These are phyloP conservation scores for Gambelia wislizenii DNA, from an alignment of 2,797 vertebrate species.

Conservation along the genomic window DNA sequence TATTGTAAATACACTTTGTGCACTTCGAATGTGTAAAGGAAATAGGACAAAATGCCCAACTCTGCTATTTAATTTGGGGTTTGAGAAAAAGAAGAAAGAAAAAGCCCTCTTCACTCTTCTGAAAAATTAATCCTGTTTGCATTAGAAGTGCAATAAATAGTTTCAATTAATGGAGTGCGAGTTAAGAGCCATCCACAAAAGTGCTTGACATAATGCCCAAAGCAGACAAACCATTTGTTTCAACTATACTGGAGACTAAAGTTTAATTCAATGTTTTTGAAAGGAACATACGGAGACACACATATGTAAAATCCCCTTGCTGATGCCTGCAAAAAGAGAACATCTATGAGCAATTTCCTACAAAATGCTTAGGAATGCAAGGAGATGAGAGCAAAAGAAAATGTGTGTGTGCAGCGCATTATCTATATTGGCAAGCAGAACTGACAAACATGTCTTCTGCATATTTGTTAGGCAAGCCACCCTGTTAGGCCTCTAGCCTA, in stretches of 20 bases:
- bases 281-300: background rate
- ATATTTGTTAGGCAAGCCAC: background rate
- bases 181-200: constrained; percentile 48
- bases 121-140: constrained; percentile 37
- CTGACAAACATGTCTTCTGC: background rate
- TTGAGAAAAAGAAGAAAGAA: constrained; percentile 27
- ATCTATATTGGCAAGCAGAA: background rate
- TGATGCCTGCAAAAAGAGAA: constrained; percentile 23
- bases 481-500: background rate
- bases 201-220: constrained; percentile 52
- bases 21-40: background rate
- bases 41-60: constrained; percentile 11
- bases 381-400: background rate
- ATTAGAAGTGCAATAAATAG: constrained; percentile 52
- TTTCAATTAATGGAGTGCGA: constrained; percentile 30
- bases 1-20: constrained; percentile 24
- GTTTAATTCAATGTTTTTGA: constrained; percentile 34
- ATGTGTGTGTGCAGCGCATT: background rate
- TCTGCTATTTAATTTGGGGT: background rate
- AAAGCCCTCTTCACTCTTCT: constrained; percentile 24
- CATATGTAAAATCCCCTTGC: background rate
- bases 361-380: constrained; percentile 2
- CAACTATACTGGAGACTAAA: constrained; percentile 50
- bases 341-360: background rate
- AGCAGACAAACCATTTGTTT: constrained; percentile 24